Base-by-base conservation (phyloP, 2,888 invertebrate species). In the Caenorhabditis sinica region DNA sequence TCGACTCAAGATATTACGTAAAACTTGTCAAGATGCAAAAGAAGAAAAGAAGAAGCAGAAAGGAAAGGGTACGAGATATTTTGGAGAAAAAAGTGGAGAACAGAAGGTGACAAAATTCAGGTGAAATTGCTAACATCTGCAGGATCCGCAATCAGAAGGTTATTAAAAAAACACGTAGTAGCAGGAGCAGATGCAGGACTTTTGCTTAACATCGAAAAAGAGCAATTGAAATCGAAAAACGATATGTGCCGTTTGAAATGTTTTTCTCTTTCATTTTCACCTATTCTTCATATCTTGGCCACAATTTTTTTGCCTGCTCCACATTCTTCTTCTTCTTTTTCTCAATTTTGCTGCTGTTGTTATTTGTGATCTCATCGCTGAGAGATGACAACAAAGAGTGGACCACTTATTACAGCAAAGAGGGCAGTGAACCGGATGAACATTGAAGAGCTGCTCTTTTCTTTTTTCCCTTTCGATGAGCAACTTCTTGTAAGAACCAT, bases 351-450 rank as follows among this genome's bases (percentile, higher is more conserved):
- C 43, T 45, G 15, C 20, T 61, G 30, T 74, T 65, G 58, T 76
- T 49, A 49, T 76, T 66, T 69, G 60, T 76, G 25, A 45, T 68
- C 43, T 75, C 53, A 66, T 69, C 53, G 51, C 66, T 43, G n/a
- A 51, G 43, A 28, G 65, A 69, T 51, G 43, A 65, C 56, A 66
- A 66, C 74, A 75, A 75, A 75, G 56, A 63, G 63, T 43, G 66
- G 43, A 53, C 65, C 74, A 74, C 65, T 74, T 74, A 74, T 75
- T 75, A 75, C 75, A 66, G 43, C 75, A 63, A 25, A 53, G 53
- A 74, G 75, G 45, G 75, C 75, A 75, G 75, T 68, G 75, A 76
- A 76, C 75, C 75, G 75, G 58, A 66, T 76, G 75, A 76, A 68
- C 75, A 76, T 76, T 76, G 66, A 69, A 69, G 56, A 17, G 40